Base-by-base conservation (phyloP, 2,113 vertebrate genomes). In the Zapus hudsonius region DNA sequence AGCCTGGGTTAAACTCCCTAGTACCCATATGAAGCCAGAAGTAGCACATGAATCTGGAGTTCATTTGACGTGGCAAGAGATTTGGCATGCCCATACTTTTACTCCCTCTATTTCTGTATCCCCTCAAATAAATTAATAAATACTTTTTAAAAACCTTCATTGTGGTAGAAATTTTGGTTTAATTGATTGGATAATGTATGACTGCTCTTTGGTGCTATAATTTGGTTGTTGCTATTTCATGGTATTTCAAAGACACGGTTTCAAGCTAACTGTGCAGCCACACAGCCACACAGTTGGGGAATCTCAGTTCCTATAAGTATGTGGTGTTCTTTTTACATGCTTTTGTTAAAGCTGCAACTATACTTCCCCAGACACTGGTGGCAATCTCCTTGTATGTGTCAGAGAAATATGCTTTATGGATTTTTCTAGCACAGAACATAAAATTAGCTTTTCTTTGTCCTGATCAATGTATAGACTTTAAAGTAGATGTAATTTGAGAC, bases 361-460 rank as follows among this genome's bases (percentile, higher is more conserved):
- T 8, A 36, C 40, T 44, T 95, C 63, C 89, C 47, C 38, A 23
- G 64, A 47, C 27, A 73, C 33, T 87, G 61, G 42, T 72, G 57
- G 23, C 15, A 40, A 64, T 20, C 9, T 57, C 20, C 36, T 7
- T 72, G 23, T 55, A 27, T 47, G 25, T 57, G 16, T 38, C 38
- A 75, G 55, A 66, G n/a, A 90, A 31, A 87, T 25, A 67, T 69
- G 2, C 7, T 55, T 42, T 78, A 17, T 82, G 36, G 33, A 42
- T 73, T 69, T 64, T 87, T 27, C 82, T 89, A 52, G 9, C 25
- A 76, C 27, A 29, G 70, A 55, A 87, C 66, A 87, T 64, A 61
- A 82, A 38, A 82, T 74, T 27, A 74, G 27, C 22, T 59, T 84
- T 92, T 61, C 70, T 91, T 90, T 95, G 23, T 73, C 59, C 52